Base-by-base conservation (phyloP, 2,797 vertebrate species). In the Simalia tracyae region DNA sequence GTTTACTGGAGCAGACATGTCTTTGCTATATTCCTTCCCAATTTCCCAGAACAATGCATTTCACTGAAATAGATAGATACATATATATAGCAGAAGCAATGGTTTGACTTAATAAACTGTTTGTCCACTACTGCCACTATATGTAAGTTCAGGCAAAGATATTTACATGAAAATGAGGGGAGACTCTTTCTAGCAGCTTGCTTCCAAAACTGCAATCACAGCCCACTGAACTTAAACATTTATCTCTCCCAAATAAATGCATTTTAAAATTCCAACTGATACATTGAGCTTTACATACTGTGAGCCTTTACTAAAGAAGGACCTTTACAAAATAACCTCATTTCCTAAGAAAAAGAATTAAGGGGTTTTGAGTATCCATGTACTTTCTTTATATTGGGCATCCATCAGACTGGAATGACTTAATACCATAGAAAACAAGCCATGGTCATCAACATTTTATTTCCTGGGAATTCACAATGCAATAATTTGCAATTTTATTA, bases 81-180 rank as follows among this genome's bases (percentile, higher is more conserved):
- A 54, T 54, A 54, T 54, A 54, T 26, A 57, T 86, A 89, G 57
- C n/a, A 91, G 86, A 97, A 96, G 95, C 93, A 96, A 95, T 3
- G 87, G 31, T 36, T 89, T 90, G 92, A 88, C 17, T 87, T 88
- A 90, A 86, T 87, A 84, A 95, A 95, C 89, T 26, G 63, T 59
- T 87, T 94, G 54, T 15, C 64, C 64, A 90, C 0, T 93, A 93
- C 93, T 88, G 92, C 91, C 93, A 94, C 89, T 86, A 87, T 46
- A 61, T 91, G 76, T 26, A 86, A 90, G 56, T 90, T 95, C 93
- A 93, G 91, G 6, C 76, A 92, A 95, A 93, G 92, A 93, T 46
- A 96, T 97, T 95, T 95, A 95, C 96, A 96, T 96, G 96, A 94
- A 97, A 96, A 97, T 95, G 19, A 96, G 86, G 24, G 59, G 31